Base-by-base conservation (phyloP, 1,140 invertebrate genomes). In the Phymastichus coffea region DNA sequence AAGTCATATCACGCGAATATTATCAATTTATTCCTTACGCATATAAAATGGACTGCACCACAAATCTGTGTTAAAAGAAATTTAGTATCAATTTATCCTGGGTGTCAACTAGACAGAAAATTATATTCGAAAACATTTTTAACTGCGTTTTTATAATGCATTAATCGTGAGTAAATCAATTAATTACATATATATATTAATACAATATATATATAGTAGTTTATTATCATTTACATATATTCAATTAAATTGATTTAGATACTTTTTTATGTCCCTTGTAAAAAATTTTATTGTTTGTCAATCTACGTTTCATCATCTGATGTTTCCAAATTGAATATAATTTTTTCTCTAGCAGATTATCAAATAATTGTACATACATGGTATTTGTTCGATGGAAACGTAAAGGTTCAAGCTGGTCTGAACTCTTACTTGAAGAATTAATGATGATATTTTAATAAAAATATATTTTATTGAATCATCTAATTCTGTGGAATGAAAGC, bases 321-420 rank as follows among this genome's bases (percentile, higher is more conserved):
- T 33, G 28, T 23, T 33, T 44, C 30, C 10, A 14, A 53, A 46
- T 47, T 53, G 28, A 26, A 47, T 44, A 60, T 38, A 60, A 60
- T 60, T 54, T 53, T 47, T 54, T 54, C 58, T 53, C 22, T 6
- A 22, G 41, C n/a, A 23, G 38, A 41, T 10, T 23, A 40, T 30
- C n/a, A 26, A 46, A 37, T 35, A 53, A 47, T 15, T 60, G 58
- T 60, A 60, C 2, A 60, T 60, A 60, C 17, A 54, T 52, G 38
- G 14, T 20, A 9, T 17, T 53, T 38, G 38, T 47, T 35, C 46
- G 28, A 40, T 15, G 23, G 12, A 52, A 23, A 22, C 40, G 40
- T 7, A 54, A 59, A 54, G 38, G 58, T 60, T 60, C 58, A 54
- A 54, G 51, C 58, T 47, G 58, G 58, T 7, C 44, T 60, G 49